A percentile compares a stretch with the other conserved stretches of the same genome.
Conservation (phyloP, 2,113 vertebrate genomes). For the Platichthys flesus region DNA sequence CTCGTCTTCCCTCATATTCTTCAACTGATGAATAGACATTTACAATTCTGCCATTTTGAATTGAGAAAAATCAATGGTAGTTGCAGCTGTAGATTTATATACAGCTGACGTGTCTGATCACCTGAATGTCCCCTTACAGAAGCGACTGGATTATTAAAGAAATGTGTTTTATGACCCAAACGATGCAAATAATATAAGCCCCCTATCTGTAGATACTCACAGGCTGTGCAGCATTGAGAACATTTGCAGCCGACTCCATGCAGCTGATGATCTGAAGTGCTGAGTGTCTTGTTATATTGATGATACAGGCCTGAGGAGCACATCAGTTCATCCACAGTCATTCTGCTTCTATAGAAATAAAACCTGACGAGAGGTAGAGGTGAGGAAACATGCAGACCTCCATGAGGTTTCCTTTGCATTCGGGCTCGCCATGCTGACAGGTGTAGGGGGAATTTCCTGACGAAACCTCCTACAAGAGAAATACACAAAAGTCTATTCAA, state of each 20-base stretch:
- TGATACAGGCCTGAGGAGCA: constrained; percentile 85
- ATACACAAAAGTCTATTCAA: not conserved
- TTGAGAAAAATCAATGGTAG: too few species aligned
- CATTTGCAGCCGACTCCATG: constrained; percentile 83
- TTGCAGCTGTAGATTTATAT: too few species aligned
- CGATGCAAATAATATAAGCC: too few species aligned
- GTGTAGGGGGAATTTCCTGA: constrained; percentile 78
- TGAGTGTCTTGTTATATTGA: constrained; percentile 68
- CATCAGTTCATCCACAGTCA: not conserved
- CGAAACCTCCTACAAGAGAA: constrained; percentile 74
- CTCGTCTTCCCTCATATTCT: too few species aligned
- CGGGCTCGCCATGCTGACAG: constrained; percentile 88
- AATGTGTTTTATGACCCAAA: too few species aligned
- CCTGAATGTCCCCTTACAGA: too few species aligned
- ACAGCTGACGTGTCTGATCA: too few species aligned
- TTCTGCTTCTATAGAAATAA: not conserved
- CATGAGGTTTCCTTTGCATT: constrained; percentile 88
- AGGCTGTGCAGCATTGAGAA: constrained; percentile 76
- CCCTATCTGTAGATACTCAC: constrained; percentile 72
- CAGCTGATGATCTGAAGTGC: constrained; percentile 84
- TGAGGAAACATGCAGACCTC: constrained; percentile 80
- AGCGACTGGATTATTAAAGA: too few species aligned
- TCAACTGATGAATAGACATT: too few species aligned
- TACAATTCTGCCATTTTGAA: too few species aligned
- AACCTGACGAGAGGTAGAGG: not conserved